phyloP scores from a whole-genome alignment of 2,113 vertebrate genomes.

The Podocnemis expansa region DNA sequence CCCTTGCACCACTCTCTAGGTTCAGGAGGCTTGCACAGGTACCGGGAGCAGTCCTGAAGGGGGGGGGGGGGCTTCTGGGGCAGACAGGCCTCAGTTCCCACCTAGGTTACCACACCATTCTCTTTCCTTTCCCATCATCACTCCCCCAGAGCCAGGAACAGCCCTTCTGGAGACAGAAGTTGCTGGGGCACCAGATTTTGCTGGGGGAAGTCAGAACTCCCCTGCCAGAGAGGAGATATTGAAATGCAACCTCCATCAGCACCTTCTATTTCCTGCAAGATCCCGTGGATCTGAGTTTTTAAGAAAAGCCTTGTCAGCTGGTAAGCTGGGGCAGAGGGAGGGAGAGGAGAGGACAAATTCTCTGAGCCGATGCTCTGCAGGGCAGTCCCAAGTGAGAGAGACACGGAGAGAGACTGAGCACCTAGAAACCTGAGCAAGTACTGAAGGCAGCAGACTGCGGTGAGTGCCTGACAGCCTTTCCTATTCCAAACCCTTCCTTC shows the following conservation, averaged over 20 bases:
- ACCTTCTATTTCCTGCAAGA: conserved; percentile 64
- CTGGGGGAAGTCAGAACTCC: conserved; percentile 9
- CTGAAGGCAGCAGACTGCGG: conserved; percentile 14
- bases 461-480: conserved; percentile 63
- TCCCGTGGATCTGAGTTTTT: conserved; percentile 64
- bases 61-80: background rate
- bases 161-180: background rate
- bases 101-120: background rate
- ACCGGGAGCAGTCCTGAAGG: background rate
- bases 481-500: background rate
- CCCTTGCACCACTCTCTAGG: background rate
- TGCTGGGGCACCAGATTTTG: too few species aligned
- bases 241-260: conserved; percentile 59
- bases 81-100: background rate
- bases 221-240: conserved; percentile 14
- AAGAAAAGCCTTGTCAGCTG: conserved; percentile 10
- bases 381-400: conserved; percentile 42
- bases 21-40: background rate
- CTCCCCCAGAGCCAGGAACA: background rate
- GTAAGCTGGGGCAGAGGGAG: background rate
- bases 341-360: conserved; percentile 19
- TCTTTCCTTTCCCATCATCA: background rate
- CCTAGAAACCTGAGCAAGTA: background rate
- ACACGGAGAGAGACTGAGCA: background rate
- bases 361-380: background rate